phyloP scores from a whole-genome alignment of 2,797 vertebrate species.

The Hypotaenidia okinawae region DNA sequence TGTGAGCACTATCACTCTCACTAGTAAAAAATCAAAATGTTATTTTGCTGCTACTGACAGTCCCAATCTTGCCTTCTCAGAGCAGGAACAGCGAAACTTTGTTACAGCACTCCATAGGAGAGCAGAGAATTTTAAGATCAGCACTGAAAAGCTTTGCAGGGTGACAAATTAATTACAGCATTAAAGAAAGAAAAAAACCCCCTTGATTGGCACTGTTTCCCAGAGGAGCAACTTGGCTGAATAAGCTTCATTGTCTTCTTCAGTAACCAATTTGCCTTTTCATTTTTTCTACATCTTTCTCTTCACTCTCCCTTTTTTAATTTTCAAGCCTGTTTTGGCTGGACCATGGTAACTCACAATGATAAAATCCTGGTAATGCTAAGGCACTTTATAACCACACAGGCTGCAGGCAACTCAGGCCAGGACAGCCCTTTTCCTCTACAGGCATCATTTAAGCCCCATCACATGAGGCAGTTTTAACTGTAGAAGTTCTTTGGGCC shows the following conservation, averaged over 20 bases:
- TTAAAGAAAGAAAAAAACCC: neutral
- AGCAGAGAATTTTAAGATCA: neutral
- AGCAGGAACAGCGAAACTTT: neutral
- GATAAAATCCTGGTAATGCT: neutral
- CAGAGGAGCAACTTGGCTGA: neutral
- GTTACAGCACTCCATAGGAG: neutral
- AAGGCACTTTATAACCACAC: neutral
- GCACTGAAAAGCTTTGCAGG: neutral
- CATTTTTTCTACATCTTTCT: neutral
- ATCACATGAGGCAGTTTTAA: neutral
- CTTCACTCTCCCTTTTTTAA: neutral
- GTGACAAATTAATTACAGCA: neutral
- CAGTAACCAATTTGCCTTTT: neutral
- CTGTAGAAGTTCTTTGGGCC: neutral
- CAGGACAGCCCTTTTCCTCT: neutral
- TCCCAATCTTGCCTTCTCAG: neutral
- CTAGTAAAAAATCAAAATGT: neutral
- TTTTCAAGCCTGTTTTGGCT: neutral
- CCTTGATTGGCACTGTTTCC: neutral
- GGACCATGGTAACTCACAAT: neutral
- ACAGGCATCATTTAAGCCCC: fast-evolving
- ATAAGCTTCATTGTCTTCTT: neutral
- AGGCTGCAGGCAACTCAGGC: fast-evolving
- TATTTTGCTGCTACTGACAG: neutral
- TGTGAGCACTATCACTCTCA: neutral